These are phyloP conservation scores for Mirza zaza DNA, from an alignment of 2,113 vertebrate species.

Conservation along the genomic window DNA sequence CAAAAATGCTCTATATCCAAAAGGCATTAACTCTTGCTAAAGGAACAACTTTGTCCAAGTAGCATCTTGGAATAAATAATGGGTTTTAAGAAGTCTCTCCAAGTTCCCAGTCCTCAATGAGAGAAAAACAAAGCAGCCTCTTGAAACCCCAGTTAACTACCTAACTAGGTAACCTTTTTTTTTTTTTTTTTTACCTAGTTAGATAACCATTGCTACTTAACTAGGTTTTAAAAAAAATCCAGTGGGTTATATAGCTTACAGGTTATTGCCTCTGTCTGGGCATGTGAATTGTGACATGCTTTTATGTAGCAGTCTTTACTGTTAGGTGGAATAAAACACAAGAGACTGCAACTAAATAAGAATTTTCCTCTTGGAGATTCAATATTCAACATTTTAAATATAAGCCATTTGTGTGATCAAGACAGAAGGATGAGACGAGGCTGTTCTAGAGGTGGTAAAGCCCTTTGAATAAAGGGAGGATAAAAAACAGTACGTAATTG, in stretches of 20 bases:
- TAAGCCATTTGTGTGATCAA: constrained; percentile 16
- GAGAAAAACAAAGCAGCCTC: neutral
- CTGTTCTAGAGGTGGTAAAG: neutral
- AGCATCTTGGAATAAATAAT: neutral
- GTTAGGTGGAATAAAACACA: neutral
- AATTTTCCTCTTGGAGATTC: constrained; percentile 57
- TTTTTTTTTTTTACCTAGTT: too few species aligned
- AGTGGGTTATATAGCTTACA: neutral
- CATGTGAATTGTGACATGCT: neutral
- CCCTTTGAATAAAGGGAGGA: neutral
- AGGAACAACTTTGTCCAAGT: neutral
- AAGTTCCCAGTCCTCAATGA: neutral
- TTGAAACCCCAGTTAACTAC: neutral
- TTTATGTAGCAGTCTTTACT: neutral
- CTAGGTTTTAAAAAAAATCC: neutral
- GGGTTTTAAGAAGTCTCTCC: neutral
- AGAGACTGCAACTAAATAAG: neutral
- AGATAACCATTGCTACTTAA: neutral
- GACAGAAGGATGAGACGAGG: constrained; percentile 23
- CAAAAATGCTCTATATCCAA: neutral
- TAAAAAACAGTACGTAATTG: neutral
- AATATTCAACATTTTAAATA: constrained; percentile 58
- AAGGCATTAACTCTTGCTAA: neutral
- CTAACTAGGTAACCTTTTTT: neutral
- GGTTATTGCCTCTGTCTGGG: neutral